These are phyloP conservation scores for Ariopsis seemanni DNA, from an alignment of 2,113 vertebrate species.

Conservation along the genomic window DNA sequence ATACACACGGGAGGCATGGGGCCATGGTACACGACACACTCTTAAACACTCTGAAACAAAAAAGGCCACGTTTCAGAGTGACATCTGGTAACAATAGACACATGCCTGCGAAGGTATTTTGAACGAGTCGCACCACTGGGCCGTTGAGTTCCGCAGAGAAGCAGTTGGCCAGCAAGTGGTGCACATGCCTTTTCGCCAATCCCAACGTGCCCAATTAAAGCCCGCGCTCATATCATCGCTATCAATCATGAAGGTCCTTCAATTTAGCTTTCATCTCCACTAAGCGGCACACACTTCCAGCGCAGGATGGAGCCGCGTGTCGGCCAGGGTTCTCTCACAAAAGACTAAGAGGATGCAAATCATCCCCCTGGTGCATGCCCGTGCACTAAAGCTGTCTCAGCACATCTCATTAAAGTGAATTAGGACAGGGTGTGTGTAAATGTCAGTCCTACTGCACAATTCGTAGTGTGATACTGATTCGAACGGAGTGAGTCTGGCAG, in stretches of 20 bases:
- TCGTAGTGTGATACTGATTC: conserved; percentile 63
- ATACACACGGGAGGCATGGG: neutral
- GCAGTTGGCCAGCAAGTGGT: conserved; percentile 33
- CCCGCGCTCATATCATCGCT: conserved; percentile 27
- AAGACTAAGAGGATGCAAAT: conserved; percentile 64
- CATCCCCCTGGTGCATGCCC: conserved; percentile 66
- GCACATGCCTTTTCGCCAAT: conserved; percentile 45
- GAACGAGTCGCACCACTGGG: conserved; percentile 40
- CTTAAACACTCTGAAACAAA: conserved; percentile 10
- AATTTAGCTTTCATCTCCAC: conserved; percentile 61
- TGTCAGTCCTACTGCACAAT: conserved; percentile 68
- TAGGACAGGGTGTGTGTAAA: conserved; percentile 69
- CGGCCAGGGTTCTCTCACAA: conserved; percentile 57
- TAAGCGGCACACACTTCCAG: conserved; percentile 56
- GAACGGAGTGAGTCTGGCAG: conserved; percentile 64
- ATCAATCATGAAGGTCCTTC: conserved; percentile 56
- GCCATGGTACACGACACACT: conserved; percentile 6
- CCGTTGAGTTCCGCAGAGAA: conserved; percentile 19
- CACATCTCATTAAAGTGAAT: conserved; percentile 72
- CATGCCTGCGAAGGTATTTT: conserved; percentile 41
- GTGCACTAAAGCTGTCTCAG: conserved; percentile 68
- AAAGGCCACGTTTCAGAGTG: conserved; percentile 41
- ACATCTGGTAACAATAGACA: conserved; percentile 56
- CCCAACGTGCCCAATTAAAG: conserved; percentile 48
- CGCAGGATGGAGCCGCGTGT: conserved; percentile 59